Evolutionary conservation across 1,140 invertebrate species (phyloP).

Genomic region (Ceratosolen solmsi): DNA sequence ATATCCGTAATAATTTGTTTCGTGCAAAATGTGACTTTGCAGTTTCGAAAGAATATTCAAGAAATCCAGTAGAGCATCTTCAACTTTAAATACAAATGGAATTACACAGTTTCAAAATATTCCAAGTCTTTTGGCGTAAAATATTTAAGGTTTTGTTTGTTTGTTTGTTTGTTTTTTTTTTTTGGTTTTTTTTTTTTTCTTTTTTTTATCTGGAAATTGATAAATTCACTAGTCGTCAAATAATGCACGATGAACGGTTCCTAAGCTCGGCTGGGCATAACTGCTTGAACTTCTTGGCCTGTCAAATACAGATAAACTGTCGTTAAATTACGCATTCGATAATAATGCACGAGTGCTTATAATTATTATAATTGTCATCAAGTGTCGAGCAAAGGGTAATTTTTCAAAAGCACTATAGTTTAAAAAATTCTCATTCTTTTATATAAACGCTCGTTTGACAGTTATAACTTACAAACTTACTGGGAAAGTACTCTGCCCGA

Average conservation of each 20-base stretch:
- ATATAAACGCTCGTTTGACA: too few relatives aligned
- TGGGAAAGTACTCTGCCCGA: constrained; percentile 69
- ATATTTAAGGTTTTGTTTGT: constrained; percentile 22
- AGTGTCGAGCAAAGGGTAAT: too few relatives aligned
- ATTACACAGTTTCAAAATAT: constrained; percentile 15
- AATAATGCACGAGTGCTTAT: too few relatives aligned
- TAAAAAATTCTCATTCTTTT: too few relatives aligned
- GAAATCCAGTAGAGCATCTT: neutral
- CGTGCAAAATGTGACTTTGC: neutral
- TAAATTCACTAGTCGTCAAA: constrained; percentile 64
- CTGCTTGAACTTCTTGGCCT: constrained; percentile 66
- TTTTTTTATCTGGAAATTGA: constrained; percentile 13
- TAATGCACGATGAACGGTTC: constrained; percentile 70
- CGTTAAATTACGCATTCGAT: too few relatives aligned
- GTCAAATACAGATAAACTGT: constrained; percentile 50
- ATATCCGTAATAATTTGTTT: neutral
- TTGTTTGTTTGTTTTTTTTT: too few relatives aligned
- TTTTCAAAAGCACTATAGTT: too few relatives aligned
- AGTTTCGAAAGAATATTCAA: constrained; percentile 13
- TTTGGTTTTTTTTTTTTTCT: too few relatives aligned
- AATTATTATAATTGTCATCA: too few relatives aligned
- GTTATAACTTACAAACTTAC: too few relatives aligned
- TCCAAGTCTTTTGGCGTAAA: constrained; percentile 19
- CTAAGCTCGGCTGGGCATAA: constrained; percentile 70
- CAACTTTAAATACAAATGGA: constrained; percentile 35